Base-by-base conservation (phyloP, 2,888 invertebrate species). In the Fragum sueziense region DNA sequence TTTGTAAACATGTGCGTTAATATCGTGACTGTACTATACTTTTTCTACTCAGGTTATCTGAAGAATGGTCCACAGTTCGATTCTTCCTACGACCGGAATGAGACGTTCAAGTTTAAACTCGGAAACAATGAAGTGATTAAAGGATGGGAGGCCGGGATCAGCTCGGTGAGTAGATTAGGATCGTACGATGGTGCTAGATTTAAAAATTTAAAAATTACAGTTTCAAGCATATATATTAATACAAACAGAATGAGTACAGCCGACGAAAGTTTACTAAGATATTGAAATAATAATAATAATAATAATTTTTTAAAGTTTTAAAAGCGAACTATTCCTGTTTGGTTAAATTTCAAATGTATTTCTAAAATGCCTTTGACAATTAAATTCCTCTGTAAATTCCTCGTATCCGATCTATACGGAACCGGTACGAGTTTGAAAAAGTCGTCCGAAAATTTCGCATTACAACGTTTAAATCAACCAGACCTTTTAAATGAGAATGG, bases 71-170 rank as follows among this genome's bases (percentile, higher is more conserved):
- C 37, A 2, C 54, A 76, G 47, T 80, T 83, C 69, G 83, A 83
- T 51, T 80, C 80, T 25, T 83, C 83, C 34, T 67, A 75, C 62
- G 78, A 78, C 70, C 37, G 80, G 47, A 76, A 76, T 37, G 80
- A 83, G 57, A 78, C 83, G 14, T 83, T 83, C 67, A 65, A 70
- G 41, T 83, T 83, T 29, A 57, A 34, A 37, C 71, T 83, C 2
- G 80, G 78, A 3, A 65, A 57, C 20, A 77, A 73, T 27, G 78
- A 83, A 20, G 83, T 83, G 20, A 83, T 83, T 11, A 57, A 59
- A 9, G 83, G 83, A 1, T 83, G 83, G 83, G 83, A 83, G 52
- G 83, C 83, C 11, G 83, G 80, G 1, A 77, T 83, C 11, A 51
- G 68, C 17, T 74, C 80, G 29, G 83, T 83, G 74, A 79, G 82